These are phyloP conservation scores for Clusia tigrina DNA, from an alignment of 2,888 invertebrate species.

Conservation along the genomic window DNA sequence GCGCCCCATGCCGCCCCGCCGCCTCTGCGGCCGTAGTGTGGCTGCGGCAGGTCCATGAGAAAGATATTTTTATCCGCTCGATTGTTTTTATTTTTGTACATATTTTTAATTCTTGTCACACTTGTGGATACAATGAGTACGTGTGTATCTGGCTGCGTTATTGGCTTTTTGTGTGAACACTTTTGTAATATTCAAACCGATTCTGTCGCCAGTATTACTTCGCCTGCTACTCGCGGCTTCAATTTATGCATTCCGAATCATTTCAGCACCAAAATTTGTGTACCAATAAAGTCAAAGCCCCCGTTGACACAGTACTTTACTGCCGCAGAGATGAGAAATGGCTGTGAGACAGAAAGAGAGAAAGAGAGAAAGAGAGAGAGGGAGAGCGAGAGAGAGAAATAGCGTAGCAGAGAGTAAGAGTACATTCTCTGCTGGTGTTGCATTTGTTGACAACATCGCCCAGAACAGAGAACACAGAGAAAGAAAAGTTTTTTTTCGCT, in stretches of 20 bases:
- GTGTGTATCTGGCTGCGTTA: slow-evolving; percentile 7
- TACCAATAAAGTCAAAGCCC: too few relatives aligned
- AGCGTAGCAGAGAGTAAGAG: too few relatives aligned
- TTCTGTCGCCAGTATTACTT: neutral
- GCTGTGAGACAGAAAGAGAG: too few relatives aligned
- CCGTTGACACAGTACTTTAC: too few relatives aligned
- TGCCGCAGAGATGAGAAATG: too few relatives aligned
- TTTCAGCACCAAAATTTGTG: neutral
- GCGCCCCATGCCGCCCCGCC: neutral
- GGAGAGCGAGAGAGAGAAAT: neutral
- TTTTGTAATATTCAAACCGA: neutral
- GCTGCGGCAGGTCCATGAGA: slow-evolving; percentile 36
- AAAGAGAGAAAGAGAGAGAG: neutral
- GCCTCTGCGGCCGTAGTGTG: slow-evolving; percentile 27
- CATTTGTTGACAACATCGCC: too few relatives aligned
- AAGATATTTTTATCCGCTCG: slow-evolving; percentile 51
- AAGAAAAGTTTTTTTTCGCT: too few relatives aligned
- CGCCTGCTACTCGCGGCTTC: neutral
- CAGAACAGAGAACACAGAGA: too few relatives aligned
- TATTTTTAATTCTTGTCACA: slow-evolving; percentile 13
- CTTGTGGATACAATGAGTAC: slow-evolving; percentile 14
- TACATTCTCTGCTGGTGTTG: too few relatives aligned
- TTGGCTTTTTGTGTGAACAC: neutral
- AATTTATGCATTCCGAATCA: neutral
- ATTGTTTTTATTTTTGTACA: slow-evolving; percentile 18